phyloP scores from a whole-genome alignment of 2,888 invertebrate genomes.

The Leucophenga montana region DNA sequence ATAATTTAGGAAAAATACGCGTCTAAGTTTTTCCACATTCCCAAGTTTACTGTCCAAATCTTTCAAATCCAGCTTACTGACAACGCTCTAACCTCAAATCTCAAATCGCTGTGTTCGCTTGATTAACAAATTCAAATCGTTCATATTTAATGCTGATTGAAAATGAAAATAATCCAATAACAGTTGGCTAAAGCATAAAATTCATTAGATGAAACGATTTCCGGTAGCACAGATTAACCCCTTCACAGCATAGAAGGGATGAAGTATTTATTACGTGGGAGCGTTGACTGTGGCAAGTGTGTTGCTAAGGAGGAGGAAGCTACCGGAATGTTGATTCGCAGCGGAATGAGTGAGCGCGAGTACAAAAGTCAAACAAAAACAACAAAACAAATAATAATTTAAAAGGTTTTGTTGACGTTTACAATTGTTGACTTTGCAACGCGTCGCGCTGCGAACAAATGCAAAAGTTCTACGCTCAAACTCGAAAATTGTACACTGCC shows the following conservation, averaged over 20 bases:
- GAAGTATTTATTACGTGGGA: background rate
- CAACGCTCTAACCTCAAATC: too few relatives aligned
- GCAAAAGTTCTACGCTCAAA: slow-evolving; percentile 51
- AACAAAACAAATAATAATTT: slow-evolving; percentile 65
- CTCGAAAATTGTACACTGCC: slow-evolving; percentile 27
- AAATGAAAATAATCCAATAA: background rate
- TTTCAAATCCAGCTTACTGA: too few relatives aligned
- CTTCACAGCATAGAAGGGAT: background rate
- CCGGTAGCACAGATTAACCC: slow-evolving; percentile 5
- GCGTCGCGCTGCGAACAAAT: slow-evolving; percentile 54
- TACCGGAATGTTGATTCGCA: background rate
- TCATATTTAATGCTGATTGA: slow-evolving; percentile 5
- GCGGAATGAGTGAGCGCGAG: slow-evolving; percentile 39
- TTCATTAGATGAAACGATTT: slow-evolving; percentile 15
- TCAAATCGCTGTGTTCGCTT: too few relatives aligned
- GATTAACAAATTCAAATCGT: too few relatives aligned
- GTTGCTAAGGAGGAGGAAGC: too few relatives aligned
- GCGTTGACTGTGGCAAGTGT: background rate
- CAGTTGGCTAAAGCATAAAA: background rate
- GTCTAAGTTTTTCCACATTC: too few relatives aligned
- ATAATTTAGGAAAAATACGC: too few relatives aligned
- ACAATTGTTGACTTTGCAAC: slow-evolving; percentile 68
- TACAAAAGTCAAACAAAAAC: slow-evolving; percentile 56
- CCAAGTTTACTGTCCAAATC: too few relatives aligned
- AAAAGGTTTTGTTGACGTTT: slow-evolving; percentile 66